phyloP scores from a whole-genome alignment of 2,797 vertebrate species.

The Eutrigla gurnardus region DNA sequence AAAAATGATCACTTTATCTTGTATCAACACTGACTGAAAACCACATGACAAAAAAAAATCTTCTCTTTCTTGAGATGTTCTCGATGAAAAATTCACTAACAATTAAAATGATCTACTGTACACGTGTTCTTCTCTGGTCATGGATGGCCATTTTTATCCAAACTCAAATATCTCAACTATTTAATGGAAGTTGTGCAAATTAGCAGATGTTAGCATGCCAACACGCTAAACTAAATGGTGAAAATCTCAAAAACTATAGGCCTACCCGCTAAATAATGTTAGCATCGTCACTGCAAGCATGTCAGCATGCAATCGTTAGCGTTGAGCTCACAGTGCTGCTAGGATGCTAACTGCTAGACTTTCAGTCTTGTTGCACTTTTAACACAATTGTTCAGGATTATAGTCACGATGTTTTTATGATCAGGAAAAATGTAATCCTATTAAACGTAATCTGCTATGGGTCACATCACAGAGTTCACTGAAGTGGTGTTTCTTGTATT shows the following conservation, averaged over 20 bases:
- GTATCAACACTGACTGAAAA: constrained; percentile 13
- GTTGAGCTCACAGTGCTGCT: not conserved
- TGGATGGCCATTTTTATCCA: not conserved
- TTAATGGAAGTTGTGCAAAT: not conserved
- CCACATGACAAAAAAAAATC: not conserved
- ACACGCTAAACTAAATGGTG: not conserved
- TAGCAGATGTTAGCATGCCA: not conserved
- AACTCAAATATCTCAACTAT: constrained; percentile 2
- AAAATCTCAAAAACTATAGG: not conserved
- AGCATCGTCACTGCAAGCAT: not conserved
- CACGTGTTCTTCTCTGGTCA: not conserved
- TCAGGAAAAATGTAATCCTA: not conserved
- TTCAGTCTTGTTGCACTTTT: not conserved
- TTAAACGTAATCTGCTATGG: constrained; percentile 1
- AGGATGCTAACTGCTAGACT: not conserved
- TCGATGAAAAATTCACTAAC: not conserved
- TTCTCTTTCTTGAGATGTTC: not conserved
- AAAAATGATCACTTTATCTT: constrained; percentile 52
- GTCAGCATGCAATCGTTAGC: not conserved
- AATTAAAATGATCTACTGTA: not conserved
- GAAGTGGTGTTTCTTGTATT: constrained; percentile 1
- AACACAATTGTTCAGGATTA: constrained; percentile 5
- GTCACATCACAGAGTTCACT: constrained; percentile 9
- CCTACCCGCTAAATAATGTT: constrained; percentile 3
- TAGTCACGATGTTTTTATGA: not conserved